Conservation (phyloP, 2,888 invertebrate species). For the Nemotelus pantherinus region DNA sequence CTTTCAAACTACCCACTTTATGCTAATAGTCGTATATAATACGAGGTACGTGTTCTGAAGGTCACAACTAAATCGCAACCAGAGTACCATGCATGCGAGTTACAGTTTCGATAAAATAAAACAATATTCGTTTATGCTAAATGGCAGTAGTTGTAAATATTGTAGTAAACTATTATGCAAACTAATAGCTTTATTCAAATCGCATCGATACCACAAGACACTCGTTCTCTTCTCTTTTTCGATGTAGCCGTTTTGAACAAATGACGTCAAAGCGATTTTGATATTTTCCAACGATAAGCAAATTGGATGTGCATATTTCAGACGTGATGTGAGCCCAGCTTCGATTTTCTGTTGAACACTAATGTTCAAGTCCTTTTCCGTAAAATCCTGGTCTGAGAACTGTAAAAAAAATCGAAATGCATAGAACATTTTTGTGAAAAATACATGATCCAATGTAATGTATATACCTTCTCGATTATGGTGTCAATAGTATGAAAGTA, state of each 20-base stretch:
- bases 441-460: constrained; percentile 9
- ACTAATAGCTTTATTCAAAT: background rate
- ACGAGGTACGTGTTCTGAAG: too few species aligned
- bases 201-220: background rate
- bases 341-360: constrained; percentile 72
- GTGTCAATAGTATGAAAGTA: constrained; percentile 68
- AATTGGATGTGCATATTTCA: constrained; percentile 73
- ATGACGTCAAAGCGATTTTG: constrained; percentile 69
- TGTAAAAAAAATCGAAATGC: constrained; percentile 56
- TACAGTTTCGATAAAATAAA: constrained; percentile 23
- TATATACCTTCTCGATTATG: constrained; percentile 66
- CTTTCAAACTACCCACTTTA: too few species aligned
- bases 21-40: too few species aligned
- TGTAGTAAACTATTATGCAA: background rate
- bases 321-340: constrained; percentile 61
- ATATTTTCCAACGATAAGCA: constrained; percentile 76
- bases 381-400: constrained; percentile 59
- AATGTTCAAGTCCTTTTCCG: constrained; percentile 68
- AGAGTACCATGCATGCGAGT: background rate
- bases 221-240: constrained; percentile 53
- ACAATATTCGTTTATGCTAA: constrained; percentile 5
- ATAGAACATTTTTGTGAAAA: constrained; percentile 58
- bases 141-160: constrained; percentile 21
- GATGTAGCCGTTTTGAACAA: constrained; percentile 65
- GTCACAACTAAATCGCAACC: too few species aligned